Base-by-base conservation (phyloP, 2,797 vertebrate genomes). In the Hydrophis major region DNA sequence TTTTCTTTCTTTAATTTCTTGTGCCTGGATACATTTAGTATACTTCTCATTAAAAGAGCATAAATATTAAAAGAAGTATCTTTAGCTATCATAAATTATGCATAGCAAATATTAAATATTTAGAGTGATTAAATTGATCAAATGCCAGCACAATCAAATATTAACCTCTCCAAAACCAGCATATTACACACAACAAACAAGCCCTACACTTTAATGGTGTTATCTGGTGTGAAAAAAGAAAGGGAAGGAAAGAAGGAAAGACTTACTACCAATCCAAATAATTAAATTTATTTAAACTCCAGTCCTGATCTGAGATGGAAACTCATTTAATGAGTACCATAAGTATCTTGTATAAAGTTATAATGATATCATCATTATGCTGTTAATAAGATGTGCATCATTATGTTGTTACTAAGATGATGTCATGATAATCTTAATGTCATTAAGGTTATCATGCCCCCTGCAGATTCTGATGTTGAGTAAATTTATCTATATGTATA, bases 101-200 rank as follows among this genome's bases (percentile, higher is more conserved):
- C 16, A 87, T 87, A 20, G 50, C 27, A 87, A 87, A 87, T 87
- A 87, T 87, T 87, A 87, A 87, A 87, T 87, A 87, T 87, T 87
- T 87, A 87, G 53, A 13, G 53, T 53, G 53, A 53, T 87, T 87
- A 87, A 87, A 56, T 87, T 87, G 86, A 87, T 87, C 86, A 87
- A 87, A 87, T 87, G 86, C 53, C 53, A 56, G 28, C 86, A 87
- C 28, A 56, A 83, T 83, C 37, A 83, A 83, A 83, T 83, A 83
- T 42, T 20, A 25, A 83, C 20, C 37, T 47, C 37, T 22, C 74
- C 20, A 47, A 83, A 83, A 47, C 74, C 37, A 83, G 20, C 20
- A 25, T 25, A 47, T 1, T 13, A 16, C 25, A 53, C 50, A 53
- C 86, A 56, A 56, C 13, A 56, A n/a, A 87, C 16, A 87, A 55